Percentiles rank a stretch among this genome's conserved stretches.
phyloP scores from a whole-genome alignment of 2,797 vertebrate species.

The Rallus crepitans region DNA sequence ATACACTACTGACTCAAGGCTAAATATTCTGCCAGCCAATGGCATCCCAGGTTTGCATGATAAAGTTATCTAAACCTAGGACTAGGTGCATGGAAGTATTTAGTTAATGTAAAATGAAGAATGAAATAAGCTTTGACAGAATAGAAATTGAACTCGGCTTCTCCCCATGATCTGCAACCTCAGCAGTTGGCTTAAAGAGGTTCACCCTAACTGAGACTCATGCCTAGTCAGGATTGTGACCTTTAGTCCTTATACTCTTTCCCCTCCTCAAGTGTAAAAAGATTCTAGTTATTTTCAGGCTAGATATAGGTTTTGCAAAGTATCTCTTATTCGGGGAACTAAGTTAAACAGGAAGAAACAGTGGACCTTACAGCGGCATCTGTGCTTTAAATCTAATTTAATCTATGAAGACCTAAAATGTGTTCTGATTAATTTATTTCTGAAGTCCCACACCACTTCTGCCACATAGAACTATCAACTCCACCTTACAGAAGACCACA shows the following conservation, averaged over 20 bases:
- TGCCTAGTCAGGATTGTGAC: not conserved
- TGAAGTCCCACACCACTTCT: not conserved
- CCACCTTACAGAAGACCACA: not conserved
- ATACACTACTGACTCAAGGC: not conserved
- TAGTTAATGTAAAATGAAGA: not conserved
- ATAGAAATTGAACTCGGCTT: not conserved
- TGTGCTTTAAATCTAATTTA: not conserved
- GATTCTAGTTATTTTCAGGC: not conserved
- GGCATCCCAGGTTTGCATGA: not conserved
- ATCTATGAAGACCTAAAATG: not conserved
- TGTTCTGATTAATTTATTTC: not conserved
- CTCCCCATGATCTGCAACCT: rapidly evolving
- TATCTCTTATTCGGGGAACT: not conserved
- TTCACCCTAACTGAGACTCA: not conserved
- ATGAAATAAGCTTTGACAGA: not conserved
- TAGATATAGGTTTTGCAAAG: not conserved
- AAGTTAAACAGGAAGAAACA: not conserved
- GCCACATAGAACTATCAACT: not conserved
- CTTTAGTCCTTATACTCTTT: not conserved
- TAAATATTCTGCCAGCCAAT: not conserved
- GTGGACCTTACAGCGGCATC: not conserved
- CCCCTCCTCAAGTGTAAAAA: not conserved
- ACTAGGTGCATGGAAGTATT: not conserved
- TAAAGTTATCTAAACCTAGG: not conserved
- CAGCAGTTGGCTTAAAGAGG: not conserved